Evolutionary conservation across 2,113 vertebrate species (phyloP).

Genomic region (Xyliphius kryptos): DNA sequence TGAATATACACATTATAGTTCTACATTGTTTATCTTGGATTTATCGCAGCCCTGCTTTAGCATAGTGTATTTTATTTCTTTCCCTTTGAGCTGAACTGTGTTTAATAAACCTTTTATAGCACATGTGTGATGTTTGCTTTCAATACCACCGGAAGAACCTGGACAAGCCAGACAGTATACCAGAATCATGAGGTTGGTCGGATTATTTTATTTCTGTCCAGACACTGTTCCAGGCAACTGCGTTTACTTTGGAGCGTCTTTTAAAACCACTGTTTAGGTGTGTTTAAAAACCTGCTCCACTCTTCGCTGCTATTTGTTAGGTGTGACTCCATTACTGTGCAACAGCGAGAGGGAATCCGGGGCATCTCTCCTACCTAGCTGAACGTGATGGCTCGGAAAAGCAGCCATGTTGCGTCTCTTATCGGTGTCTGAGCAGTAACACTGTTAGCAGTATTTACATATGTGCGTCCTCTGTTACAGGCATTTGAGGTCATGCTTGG

Average conservation of each 20-base stretch:
- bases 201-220: slow-evolving; percentile 1
- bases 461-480: too few species aligned
- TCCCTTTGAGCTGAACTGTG: background rate
- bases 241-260: slow-evolving; percentile 22
- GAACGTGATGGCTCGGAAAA: slow-evolving; percentile 2
- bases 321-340: slow-evolving; percentile 16
- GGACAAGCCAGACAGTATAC: background rate
- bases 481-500: slow-evolving; percentile 1
- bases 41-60: background rate
- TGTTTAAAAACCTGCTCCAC: slow-evolving; percentile 18
- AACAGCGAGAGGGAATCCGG: slow-evolving; percentile 8
- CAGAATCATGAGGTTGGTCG: slow-evolving; percentile 2
- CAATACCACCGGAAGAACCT: background rate
- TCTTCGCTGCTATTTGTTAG: background rate
- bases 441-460: too few species aligned
- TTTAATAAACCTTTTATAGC: background rate
- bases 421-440: too few species aligned
- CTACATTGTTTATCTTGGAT: background rate
- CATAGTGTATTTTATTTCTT: background rate
- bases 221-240: slow-evolving; percentile 4
- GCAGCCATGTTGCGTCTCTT: background rate
- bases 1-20: background rate
- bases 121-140: slow-evolving; percentile 7
- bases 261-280: slow-evolving; percentile 12
- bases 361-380: slow-evolving; percentile 18